Percentiles rank a stretch among this genome's conserved stretches.
Evolutionary conservation across 1,140 invertebrate genomes (phyloP).

Genomic region (Atta colombica): DNA sequence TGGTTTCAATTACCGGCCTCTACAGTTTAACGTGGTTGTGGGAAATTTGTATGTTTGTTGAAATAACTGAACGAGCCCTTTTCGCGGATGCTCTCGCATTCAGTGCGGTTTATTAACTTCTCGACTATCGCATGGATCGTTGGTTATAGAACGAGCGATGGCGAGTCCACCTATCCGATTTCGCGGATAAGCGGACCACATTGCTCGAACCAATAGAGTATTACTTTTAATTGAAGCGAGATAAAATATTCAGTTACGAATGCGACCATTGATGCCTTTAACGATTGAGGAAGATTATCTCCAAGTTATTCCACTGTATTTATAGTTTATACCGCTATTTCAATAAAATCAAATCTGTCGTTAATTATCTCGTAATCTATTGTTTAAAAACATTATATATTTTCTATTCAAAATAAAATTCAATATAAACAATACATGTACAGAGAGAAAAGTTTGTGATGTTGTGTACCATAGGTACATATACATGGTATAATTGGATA

Average conservation of each 20-base stretch:
- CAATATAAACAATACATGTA: background rate
- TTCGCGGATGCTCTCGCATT: constrained; percentile 43
- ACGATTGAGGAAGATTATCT: constrained; percentile 9
- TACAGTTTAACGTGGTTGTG: constrained; percentile 27
- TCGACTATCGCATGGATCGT: constrained; percentile 8
- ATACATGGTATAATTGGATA: too few species aligned
- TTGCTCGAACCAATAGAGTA: constrained; percentile 11
- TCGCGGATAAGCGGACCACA: constrained; percentile 15
- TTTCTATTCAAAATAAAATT: background rate
- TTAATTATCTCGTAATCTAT: background rate
- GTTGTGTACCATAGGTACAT: too few species aligned
- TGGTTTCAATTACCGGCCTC: constrained; percentile 54
- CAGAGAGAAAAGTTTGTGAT: too few species aligned
- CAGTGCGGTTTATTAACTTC: constrained; percentile 62
- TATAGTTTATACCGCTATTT: background rate
- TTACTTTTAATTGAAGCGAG: constrained; percentile 46
- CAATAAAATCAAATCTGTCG: background rate
- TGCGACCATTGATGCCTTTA: background rate
- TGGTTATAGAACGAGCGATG: background rate
- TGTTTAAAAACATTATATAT: background rate
- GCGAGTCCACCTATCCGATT: constrained; percentile 36
- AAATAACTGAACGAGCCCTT: constrained; percentile 41
- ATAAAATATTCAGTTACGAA: constrained; percentile 44
- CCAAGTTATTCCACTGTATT: background rate
- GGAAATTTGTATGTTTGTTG: constrained; percentile 57